Evolutionary conservation across 2,113 vertebrate species (phyloP).

Genomic region (Sus scrofa): DNA sequence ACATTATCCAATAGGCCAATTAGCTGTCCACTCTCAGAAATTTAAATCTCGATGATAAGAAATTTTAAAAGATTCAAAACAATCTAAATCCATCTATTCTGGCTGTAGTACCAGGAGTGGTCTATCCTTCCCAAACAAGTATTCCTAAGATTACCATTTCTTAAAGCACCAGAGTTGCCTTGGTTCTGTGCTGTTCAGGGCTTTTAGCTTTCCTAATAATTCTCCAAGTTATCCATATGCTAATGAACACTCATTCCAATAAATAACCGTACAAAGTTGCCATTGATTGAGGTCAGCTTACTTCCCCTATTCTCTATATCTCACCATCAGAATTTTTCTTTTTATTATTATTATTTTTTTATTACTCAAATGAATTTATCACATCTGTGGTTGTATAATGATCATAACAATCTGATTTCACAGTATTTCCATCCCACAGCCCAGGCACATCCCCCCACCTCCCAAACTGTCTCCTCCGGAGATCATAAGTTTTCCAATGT

Average conservation of each 20-base stretch:
- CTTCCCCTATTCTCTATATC: neutral
- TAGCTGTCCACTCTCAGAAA: neutral
- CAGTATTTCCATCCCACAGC: no score
- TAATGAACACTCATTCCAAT: neutral
- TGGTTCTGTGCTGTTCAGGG: neutral
- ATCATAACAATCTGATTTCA: no score
- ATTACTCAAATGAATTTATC: no score
- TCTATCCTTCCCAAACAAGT: neutral
- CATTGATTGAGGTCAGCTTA: neutral
- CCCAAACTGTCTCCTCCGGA: no score
- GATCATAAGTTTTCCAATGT: no score
- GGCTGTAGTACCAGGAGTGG: accelerated
- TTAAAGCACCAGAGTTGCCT: neutral
- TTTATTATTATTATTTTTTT: no score
- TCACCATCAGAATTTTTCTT: neutral
- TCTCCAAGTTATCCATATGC: neutral
- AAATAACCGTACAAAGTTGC: neutral
- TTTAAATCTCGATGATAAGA: neutral
- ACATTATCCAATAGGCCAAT: neutral
- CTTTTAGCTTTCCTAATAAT: neutral
- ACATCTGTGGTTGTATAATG: no score
- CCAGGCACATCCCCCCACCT: no score
- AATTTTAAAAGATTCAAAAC: neutral
- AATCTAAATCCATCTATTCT: neutral
- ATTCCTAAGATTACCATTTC: neutral